Conservation (phyloP, 2,888 invertebrate genomes). For the Dicranocentrus wangi region DNA sequence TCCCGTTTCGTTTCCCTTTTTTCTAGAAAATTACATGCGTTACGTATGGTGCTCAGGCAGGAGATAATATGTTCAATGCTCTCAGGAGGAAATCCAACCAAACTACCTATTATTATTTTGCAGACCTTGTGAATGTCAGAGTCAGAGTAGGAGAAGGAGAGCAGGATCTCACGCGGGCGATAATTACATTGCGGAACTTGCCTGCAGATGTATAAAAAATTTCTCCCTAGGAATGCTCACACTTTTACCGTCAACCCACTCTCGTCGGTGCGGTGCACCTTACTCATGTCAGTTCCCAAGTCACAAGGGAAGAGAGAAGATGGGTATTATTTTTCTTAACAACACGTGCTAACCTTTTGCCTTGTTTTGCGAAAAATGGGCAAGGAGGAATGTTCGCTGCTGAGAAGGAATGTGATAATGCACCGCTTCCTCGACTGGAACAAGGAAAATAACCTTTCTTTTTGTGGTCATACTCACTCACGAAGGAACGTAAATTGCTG, state of each 20-base stretch:
- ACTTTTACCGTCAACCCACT: neutral
- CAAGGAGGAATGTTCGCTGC: slow-evolving; percentile 1
- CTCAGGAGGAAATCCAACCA: neutral
- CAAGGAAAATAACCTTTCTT: slow-evolving; percentile 22
- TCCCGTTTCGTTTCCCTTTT: too few species aligned
- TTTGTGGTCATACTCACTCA: slow-evolving; percentile 14
- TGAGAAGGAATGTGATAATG: slow-evolving; percentile 53
- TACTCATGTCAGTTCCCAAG: too few species aligned
- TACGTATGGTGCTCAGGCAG: too few species aligned
- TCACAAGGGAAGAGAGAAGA: too few species aligned
- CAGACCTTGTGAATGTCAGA: slow-evolving; percentile 49
- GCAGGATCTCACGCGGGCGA: slow-evolving; percentile 2
- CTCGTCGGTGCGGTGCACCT: neutral
- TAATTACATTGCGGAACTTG: slow-evolving; percentile 42
- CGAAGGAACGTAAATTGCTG: slow-evolving; percentile 55
- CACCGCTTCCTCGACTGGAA: slow-evolving; percentile 25
- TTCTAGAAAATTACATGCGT: too few species aligned
- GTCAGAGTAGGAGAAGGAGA: too few species aligned
- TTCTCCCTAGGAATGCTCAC: neutral
- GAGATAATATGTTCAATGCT: too few species aligned
- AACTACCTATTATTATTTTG: neutral
- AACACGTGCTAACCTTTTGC: slow-evolving; percentile 61
- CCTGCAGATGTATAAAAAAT: slow-evolving; percentile 34
- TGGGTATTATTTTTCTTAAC: neutral
- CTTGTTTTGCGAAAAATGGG: slow-evolving; percentile 32